Evolutionary conservation across 2,888 invertebrate species (phyloP), one percentile per base, ranked within the genome.

Genomic region (Minunthozetes semirufus): DNA sequence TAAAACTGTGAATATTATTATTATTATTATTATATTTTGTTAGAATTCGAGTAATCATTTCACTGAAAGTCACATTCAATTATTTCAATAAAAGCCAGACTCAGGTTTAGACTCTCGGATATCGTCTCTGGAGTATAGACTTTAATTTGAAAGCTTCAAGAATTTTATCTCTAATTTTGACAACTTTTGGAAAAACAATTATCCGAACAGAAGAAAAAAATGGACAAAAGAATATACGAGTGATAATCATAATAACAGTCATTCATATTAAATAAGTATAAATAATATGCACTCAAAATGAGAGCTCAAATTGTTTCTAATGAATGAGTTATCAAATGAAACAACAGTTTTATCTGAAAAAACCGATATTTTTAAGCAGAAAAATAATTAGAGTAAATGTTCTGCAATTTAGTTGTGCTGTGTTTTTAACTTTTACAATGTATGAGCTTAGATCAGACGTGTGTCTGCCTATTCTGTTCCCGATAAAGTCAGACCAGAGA

Each of bases 121-220:
- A 61, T 61, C 29, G 63, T 63, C 63, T 63, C 63, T 38, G n/a
- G 63, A 63, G 63, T 33, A 33, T 19, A 63, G 63, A 63, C 29
- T 63, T 61, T 63, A 63, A 63, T 63, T 63, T 63, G 38, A 63
- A 63, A 63, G 63, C 63, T 63, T 63, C 63, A 63, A 63, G 63
- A 63, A 38, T 63, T 63, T 63, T 29, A 63, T 63, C 63, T 63
- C 63, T 48, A 53, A 22, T 63, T 63, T 63, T 63, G 63, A 63
- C 63, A 63, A 63, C 63, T 63, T 5, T 63, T 13, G 63, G 33
- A 63, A 63, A 56, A 56, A 63, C 63, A 63, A 63, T 63, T 63
- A 63, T 63, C 63, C n/a, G 19, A 56, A 56, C 56, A 56, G 19
- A 33, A 8, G 8, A 8, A 33, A 33, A 33, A 33, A 33, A 33